These are phyloP conservation scores for Diarsia rubi DNA, from an alignment of 2,888 invertebrate genomes.

Conservation along the genomic window DNA sequence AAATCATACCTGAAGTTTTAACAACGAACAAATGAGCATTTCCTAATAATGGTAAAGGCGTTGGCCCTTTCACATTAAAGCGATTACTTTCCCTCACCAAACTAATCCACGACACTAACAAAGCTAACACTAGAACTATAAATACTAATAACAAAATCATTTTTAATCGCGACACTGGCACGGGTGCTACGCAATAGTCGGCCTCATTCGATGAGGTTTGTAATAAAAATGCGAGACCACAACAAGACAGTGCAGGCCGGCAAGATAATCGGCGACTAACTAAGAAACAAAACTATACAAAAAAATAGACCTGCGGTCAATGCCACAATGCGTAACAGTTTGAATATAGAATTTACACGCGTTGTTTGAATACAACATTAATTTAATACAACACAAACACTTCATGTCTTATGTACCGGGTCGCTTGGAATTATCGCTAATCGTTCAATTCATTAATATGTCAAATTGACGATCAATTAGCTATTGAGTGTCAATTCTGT, in stretches of 20 bases:
- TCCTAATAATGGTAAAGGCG: slow-evolving; percentile 86
- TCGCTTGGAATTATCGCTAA: background rate
- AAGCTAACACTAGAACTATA: slow-evolving; percentile 58
- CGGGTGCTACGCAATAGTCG: slow-evolving; percentile 37
- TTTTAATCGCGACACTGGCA: slow-evolving; percentile 77
- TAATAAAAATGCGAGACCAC: slow-evolving; percentile 42
- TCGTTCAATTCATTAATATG: background rate
- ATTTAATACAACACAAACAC: background rate
- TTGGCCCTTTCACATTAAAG: slow-evolving; percentile 77
- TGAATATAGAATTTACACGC: slow-evolving; percentile 18
- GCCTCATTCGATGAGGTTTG: slow-evolving; percentile 51
- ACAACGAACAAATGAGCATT: slow-evolving; percentile 87
- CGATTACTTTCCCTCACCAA: slow-evolving; percentile 68
- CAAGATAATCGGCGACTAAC: slow-evolving; percentile 36
- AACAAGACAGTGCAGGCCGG: slow-evolving; percentile 39
- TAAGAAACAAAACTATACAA: slow-evolving; percentile 30
- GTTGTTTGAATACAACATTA: slow-evolving; percentile 12
- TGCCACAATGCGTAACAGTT: slow-evolving; percentile 36
- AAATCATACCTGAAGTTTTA: slow-evolving; percentile 79
- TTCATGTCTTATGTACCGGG: background rate
- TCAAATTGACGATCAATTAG: background rate
- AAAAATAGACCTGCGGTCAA: slow-evolving; percentile 31
- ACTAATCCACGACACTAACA: slow-evolving; percentile 74
- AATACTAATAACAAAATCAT: slow-evolving; percentile 68
- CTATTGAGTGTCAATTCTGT: background rate